Percentiles rank a stretch among this genome's conserved stretches.
phyloP scores from a whole-genome alignment of 2,113 vertebrate species.

The Oreochromis spilurus region DNA sequence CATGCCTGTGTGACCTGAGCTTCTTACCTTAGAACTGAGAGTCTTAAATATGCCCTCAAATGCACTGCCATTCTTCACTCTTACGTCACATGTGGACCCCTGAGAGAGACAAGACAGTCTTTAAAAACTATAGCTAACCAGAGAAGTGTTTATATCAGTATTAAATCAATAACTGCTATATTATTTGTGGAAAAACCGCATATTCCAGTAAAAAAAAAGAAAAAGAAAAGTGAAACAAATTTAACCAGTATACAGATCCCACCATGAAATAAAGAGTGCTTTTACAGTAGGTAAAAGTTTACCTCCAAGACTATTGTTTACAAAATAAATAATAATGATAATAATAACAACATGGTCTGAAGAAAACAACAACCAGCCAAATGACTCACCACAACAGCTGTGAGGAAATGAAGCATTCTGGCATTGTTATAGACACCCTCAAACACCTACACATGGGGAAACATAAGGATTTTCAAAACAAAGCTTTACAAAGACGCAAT shows the following conservation, averaged over 20 bases:
- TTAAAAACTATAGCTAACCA: not conserved
- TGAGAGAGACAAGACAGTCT: not conserved
- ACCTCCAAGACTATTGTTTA: not conserved
- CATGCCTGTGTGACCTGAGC: not conserved
- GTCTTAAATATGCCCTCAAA: constrained; percentile 92
- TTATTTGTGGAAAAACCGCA: not conserved
- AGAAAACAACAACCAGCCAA: not conserved
- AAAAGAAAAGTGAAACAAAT: not conserved
- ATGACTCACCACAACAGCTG: constrained; percentile 85
- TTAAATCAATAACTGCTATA: not conserved
- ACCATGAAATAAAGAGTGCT: not conserved
- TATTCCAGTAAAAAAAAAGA: not conserved
- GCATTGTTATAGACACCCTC: constrained; percentile 89
- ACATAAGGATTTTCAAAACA: not conserved
- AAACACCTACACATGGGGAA: constrained; percentile 71
- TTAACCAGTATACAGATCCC: not conserved
- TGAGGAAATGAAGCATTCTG: constrained; percentile 88
- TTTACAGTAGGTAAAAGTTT: not conserved
- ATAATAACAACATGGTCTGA: not conserved
- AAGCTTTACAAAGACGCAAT: not conserved
- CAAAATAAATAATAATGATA: not conserved
- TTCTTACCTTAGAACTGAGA: constrained; percentile 84
- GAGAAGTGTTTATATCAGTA: not conserved
- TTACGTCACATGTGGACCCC: constrained; percentile 89
- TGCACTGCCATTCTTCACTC: constrained; percentile 85